Conservation (phyloP, 2,888 invertebrate species). For the Torymus auratus region DNA sequence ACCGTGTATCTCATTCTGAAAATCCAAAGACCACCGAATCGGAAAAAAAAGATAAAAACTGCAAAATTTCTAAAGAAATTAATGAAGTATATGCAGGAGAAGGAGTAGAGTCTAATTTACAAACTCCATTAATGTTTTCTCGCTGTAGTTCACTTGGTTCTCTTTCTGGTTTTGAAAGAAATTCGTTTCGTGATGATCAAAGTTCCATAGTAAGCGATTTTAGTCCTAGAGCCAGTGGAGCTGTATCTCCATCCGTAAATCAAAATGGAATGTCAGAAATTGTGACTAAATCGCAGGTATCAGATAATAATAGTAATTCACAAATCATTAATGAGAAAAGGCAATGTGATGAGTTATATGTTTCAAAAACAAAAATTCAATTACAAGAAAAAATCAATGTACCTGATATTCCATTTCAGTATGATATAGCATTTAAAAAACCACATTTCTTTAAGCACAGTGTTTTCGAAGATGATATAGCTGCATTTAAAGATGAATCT, state of each 20-base stretch:
- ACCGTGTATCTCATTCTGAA: too few species aligned
- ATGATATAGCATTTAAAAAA: slow-evolving; percentile 39
- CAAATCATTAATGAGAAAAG: background rate
- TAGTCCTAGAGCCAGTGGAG: slow-evolving; percentile 87
- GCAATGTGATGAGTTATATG: background rate
- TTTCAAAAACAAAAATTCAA: background rate
- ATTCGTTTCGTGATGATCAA: slow-evolving; percentile 88
- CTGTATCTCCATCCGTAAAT: slow-evolving; percentile 85
- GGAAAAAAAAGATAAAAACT: too few species aligned
- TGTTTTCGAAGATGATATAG: slow-evolving; percentile 87
- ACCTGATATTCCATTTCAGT: slow-evolving; percentile 10
- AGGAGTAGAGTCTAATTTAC: slow-evolving; percentile 62
- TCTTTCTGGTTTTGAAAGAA: slow-evolving; percentile 89
- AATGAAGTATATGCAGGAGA: too few species aligned
- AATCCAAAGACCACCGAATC: too few species aligned
- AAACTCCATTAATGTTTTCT: slow-evolving; percentile 96
- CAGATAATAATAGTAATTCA: slow-evolving; percentile 83
- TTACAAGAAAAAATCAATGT: background rate
- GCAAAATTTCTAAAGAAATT: too few species aligned
- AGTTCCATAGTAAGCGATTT: slow-evolving; percentile 92
- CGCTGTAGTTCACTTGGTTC: slow-evolving; percentile 94
- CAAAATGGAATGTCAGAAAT: slow-evolving; percentile 95
- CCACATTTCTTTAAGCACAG: slow-evolving; percentile 72
- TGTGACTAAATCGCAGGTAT: slow-evolving; percentile 85
- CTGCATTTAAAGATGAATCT: slow-evolving; percentile 89